phyloP scores from a whole-genome alignment of 2,888 invertebrate genomes.

The Drosophila monieri region DNA sequence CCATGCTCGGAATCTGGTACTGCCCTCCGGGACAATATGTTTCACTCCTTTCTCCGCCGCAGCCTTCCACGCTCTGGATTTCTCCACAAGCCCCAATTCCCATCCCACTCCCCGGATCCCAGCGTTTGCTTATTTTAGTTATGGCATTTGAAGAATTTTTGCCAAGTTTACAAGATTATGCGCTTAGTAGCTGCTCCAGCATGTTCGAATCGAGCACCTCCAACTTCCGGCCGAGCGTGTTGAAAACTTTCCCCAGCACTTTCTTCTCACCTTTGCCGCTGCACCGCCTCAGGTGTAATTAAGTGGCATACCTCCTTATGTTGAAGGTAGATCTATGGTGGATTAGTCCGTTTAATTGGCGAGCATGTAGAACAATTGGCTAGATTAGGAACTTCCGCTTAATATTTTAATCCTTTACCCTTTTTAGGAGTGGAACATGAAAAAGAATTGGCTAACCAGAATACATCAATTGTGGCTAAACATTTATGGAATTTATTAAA shows the following conservation, averaged over 20 bases:
- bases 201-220: slow-evolving; percentile 39
- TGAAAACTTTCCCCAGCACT: slow-evolving; percentile 51
- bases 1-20: slow-evolving; percentile 59
- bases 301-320: slow-evolving; percentile 47
- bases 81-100: neutral
- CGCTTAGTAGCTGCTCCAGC: slow-evolving; percentile 63
- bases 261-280: slow-evolving; percentile 44
- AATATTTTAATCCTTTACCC: slow-evolving; percentile 1
- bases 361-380: slow-evolving; percentile 13
- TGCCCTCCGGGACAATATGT: slow-evolving; percentile 56
- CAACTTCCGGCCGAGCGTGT: slow-evolving; percentile 54
- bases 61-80: neutral
- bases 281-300: slow-evolving; percentile 57
- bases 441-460: neutral
- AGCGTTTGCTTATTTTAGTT: slow-evolving; percentile 73
- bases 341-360: slow-evolving; percentile 12
- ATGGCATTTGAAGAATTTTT: slow-evolving; percentile 73
- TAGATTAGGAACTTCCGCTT: slow-evolving; percentile 4
- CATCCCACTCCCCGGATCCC: slow-evolving; percentile 1
- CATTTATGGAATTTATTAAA: slow-evolving; percentile 80
- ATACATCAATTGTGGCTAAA: slow-evolving; percentile 35
- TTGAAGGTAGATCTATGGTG: neutral
- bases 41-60: neutral
- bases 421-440: neutral
- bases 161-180: slow-evolving; percentile 79